A percentile compares a stretch with the other conserved stretches of the same genome.
Conservation (phyloP, 2,113 vertebrate genomes). For the Leptodactylus fuscus region DNA sequence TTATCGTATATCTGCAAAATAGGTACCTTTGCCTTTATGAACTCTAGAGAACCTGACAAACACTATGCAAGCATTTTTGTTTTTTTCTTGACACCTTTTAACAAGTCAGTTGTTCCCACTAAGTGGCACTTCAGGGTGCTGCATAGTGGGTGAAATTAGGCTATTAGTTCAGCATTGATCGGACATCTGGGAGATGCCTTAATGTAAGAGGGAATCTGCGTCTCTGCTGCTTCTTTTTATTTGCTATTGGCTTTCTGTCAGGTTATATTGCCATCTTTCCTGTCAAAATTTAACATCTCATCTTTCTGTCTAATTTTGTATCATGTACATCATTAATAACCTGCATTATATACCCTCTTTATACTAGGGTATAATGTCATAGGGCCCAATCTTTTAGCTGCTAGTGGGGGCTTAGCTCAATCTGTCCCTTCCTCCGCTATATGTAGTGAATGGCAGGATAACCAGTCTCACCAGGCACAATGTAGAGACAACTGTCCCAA, state of each 20-base stretch:
- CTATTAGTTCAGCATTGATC: slow-evolving; percentile 24
- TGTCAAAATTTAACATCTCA: neutral
- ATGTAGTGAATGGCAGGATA: neutral
- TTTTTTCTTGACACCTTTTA: neutral
- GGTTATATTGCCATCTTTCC: neutral
- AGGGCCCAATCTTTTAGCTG: neutral
- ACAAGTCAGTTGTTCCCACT: neutral
- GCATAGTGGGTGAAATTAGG: neutral
- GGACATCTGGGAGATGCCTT: neutral
- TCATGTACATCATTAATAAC: neutral
- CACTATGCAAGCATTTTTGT: neutral
- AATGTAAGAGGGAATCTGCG: neutral
- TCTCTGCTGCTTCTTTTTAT: neutral
- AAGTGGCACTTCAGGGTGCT: slow-evolving; percentile 1
- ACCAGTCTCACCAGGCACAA: neutral
- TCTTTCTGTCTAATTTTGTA: neutral
- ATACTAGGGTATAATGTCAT: neutral
- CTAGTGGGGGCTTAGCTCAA: neutral
- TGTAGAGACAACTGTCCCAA: neutral
- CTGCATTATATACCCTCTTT: neutral
- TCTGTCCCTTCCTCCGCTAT: neutral
- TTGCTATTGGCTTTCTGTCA: slow-evolving; percentile 10
- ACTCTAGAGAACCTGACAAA: neutral
- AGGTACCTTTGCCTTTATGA: neutral
- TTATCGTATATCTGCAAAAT: no score